These are phyloP conservation scores for Drosophila paulistorum DNA, from an alignment of 1,140 invertebrate species.

Conservation along the genomic window DNA sequence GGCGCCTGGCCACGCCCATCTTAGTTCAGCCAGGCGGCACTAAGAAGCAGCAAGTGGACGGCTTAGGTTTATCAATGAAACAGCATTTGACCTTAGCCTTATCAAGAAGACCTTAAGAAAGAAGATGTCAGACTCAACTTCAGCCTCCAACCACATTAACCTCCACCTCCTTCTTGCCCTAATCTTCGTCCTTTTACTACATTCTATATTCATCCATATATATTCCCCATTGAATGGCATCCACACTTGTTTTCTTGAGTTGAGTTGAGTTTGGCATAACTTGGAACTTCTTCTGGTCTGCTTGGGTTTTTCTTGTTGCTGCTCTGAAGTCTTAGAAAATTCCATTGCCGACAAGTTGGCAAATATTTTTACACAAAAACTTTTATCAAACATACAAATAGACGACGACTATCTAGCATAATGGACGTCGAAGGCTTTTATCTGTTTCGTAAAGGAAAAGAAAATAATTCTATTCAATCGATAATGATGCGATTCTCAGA, in stretches of 20 bases:
- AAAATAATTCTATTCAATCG: conserved; percentile 7
- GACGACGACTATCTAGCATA: conserved; percentile 31
- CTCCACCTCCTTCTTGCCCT: background rate
- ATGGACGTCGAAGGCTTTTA: conserved; percentile 31
- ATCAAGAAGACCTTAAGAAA: conserved; percentile 36
- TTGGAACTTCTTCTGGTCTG: conserved; percentile 24
- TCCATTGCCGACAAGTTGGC: conserved; percentile 53
- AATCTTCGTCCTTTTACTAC: background rate
- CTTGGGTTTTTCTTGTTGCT: background rate
- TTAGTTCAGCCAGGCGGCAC: conserved; percentile 39
- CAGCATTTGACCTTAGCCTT: conserved; percentile 52
- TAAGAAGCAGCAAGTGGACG: conserved; percentile 44
- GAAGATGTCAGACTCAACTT: conserved; percentile 47
- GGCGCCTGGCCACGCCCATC: conserved; percentile 28
- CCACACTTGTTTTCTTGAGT: conserved; percentile 29
- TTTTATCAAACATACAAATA: conserved; percentile 22
- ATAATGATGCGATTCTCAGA: background rate
- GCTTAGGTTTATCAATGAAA: conserved; percentile 50
- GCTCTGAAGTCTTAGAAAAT: conserved; percentile 30
- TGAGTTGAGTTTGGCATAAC: conserved; percentile 59
- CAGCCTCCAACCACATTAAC: background rate
- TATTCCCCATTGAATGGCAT: conserved; percentile 29
- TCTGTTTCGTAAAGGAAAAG: conserved; percentile 8
- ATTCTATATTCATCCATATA: background rate
- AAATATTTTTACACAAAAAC: conserved; percentile 50